Evolutionary conservation across 2,113 vertebrate genomes (phyloP), one percentile per base, ranked within the genome.

Genomic region (Dasyprocta punctata): DNA sequence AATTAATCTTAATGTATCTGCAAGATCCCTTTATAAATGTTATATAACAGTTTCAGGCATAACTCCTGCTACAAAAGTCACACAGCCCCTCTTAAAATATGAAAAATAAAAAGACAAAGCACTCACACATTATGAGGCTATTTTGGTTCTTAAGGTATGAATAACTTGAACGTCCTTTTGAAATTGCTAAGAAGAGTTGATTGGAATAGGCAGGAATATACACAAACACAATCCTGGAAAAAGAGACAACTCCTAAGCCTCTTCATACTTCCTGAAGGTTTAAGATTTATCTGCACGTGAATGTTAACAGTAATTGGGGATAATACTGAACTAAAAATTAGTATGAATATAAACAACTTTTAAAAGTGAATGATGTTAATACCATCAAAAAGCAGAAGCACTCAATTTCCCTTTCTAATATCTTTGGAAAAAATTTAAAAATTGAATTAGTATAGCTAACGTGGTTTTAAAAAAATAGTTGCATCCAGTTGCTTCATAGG

Each of bases 291-390:
- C 69, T 78, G 49, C 3, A 52, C 7, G 49, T 52, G 19, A 10
- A 28, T 36, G 33, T 49, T 8, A 30, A 30, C 30, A 67, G 1
- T 41, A 38, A 56, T 3, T 33, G 56, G 12, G 26, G 2, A 2
- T 11, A 61, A 38, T 2, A 4, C 19, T 41, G 41, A 13, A 20
- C 1, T 22, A 10, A 22, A 7, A 77, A 41, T 52, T 7, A 60
- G 3, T 9, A 49, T 52, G 4, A 4, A 4, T 13, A 8, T 47
- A 58, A 75, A n/a, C 9, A 63, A 2, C 0, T 19, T 56, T 77
- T 63, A 26, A 61, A 61, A 82, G 52, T 44, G 10, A 81, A 36
- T 86, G 41, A 49, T 44, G 13, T 80, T 44, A 77, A 67, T 16
- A 38, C 38, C 17, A 52, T 19, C 36, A 81, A 78, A 95, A 16